Evolutionary conservation across 2,888 invertebrate species (phyloP), one percentile per base, ranked within the genome.

Genomic region (Pinctada fucata): DNA sequence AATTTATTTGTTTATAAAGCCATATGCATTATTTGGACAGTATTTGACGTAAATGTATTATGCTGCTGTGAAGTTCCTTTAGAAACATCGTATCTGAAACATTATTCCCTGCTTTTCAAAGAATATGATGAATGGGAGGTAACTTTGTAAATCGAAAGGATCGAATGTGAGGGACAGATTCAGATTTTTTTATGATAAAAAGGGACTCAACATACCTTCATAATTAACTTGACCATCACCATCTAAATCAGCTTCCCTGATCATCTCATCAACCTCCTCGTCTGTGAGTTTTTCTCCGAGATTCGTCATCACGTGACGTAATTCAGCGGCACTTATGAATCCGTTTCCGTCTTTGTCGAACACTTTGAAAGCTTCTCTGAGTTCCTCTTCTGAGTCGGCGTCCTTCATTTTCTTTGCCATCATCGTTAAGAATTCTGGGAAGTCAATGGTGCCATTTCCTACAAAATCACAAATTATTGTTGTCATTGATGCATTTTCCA

Each of bases 181-280:
- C 0, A 31, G 31, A 31, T 31, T 1, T 31, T 31, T 31, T 31
- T 31, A 31, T 31, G 31, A 31, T 1, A 31, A 0, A 31, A 31
- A 31, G 1, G 31, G 31, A 31, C 31, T 31, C 13, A 58, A 58
- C 58, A 10, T 58, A 58, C 58, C 58, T 58, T 58, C 58, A 58
- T 58, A 58, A 58, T 58, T 58, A 6, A 58, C 58, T 58, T 58
- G 58, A 58, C 58, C 58, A 1, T 58, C 58, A 10, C 58, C 58
- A 13, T 58, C 58, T 58, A 58, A 58, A 58, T 58, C 58, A 58
- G 58, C 58, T 13, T 58, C 58, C 13, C 58, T 6, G 6, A 58
- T 58, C 58, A 58, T 58, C 58, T 58, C 58, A 58, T 58, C 58
- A 58, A 58, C 58, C 13, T 58, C 58, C 58, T 58, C 58, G 58